These are phyloP conservation scores for Sebastiscus albofasciatus DNA, from an alignment of 2,797 vertebrate genomes.

Conservation along the genomic window DNA sequence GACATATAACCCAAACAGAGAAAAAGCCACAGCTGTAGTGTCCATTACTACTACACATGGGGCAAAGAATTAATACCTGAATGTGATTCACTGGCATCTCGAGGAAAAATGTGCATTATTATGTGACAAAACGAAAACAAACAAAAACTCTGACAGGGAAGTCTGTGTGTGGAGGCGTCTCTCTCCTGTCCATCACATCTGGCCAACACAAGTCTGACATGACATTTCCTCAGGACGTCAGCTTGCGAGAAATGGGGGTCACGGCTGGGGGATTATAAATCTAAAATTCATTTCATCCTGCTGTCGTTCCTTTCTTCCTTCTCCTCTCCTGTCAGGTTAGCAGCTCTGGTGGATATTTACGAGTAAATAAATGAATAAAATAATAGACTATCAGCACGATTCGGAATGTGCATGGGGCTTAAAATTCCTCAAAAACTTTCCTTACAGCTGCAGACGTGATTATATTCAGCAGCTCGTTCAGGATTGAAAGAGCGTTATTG, in stretches of 20 bases:
- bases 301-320: constrained; percentile 40
- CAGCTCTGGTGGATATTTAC: constrained; percentile 32
- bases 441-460: constrained; percentile 55
- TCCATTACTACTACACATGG: constrained; percentile 1
- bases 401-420: constrained; percentile 13
- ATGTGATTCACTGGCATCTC: not conserved
- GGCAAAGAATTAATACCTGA: not conserved
- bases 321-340: constrained; percentile 36
- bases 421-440: constrained; percentile 44
- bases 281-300: constrained; percentile 65
- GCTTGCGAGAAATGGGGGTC: constrained; percentile 59
- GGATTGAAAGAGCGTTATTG: constrained; percentile 56
- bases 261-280: constrained; percentile 63
- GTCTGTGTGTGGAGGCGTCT: constrained; percentile 15
- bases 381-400: not conserved
- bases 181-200: constrained; percentile 59
- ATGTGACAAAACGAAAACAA: constrained; percentile 1
- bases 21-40: constrained; percentile 15
- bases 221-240: constrained; percentile 75
- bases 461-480: constrained; percentile 55
- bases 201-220: constrained; percentile 64
- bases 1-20: constrained; percentile 12
- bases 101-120: not conserved
- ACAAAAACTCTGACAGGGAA: not conserved
- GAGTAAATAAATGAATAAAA: constrained; percentile 32